Conservation (phyloP, 2,113 vertebrate genomes). For the Crocuta crocuta region DNA sequence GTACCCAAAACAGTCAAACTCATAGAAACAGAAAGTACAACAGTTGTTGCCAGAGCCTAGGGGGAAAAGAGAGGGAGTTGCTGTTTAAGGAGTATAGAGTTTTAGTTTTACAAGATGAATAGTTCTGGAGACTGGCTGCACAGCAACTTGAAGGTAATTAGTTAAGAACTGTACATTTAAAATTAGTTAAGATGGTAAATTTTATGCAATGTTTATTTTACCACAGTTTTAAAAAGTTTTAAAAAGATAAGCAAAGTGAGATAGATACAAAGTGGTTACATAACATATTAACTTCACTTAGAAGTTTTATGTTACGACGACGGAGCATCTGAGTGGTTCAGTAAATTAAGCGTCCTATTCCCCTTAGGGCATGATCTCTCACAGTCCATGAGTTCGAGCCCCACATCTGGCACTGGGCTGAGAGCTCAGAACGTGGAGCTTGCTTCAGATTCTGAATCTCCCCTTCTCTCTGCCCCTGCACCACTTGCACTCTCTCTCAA, state of each 20-base stretch:
- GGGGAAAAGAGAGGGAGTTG: background rate
- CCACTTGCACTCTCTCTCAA: too few relatives aligned
- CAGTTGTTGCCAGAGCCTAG: background rate
- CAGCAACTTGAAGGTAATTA: background rate
- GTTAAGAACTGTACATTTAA: background rate
- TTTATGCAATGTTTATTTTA: background rate
- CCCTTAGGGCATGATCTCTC: too few relatives aligned
- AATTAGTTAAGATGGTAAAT: background rate
- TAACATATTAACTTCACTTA: background rate
- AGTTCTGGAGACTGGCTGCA: background rate
- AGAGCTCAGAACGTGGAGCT: too few relatives aligned
- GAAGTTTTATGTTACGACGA: background rate
- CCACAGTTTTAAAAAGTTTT: background rate
- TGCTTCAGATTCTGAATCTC: too few relatives aligned
- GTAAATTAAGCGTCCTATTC: too few relatives aligned
- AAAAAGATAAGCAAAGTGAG: constrained; percentile 28
- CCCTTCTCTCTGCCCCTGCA: too few relatives aligned
- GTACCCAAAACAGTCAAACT: background rate
- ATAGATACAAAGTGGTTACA: background rate
- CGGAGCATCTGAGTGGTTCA: too few relatives aligned
- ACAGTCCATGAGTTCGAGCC: too few relatives aligned
- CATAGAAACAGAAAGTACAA: background rate
- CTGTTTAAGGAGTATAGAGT: background rate
- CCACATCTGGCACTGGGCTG: too few relatives aligned
- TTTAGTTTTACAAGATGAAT: background rate